Evolutionary conservation across 2,888 invertebrate genomes (phyloP).

Genomic region (Drosophila lutescens): DNA sequence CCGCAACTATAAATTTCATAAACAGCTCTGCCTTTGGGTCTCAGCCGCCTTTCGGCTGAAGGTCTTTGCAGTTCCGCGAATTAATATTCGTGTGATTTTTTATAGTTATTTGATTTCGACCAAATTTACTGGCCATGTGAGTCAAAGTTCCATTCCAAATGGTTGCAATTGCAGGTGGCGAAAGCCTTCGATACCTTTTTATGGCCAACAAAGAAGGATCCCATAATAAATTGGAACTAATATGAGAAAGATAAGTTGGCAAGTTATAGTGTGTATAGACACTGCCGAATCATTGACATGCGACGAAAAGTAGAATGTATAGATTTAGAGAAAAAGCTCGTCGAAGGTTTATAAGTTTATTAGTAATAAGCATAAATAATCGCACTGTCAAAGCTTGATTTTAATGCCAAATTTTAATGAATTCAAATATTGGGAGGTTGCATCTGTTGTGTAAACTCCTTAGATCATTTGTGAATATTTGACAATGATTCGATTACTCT

Average conservation of each 20-base stretch:
- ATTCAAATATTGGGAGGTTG: too few relatives aligned
- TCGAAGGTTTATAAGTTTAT: too few relatives aligned
- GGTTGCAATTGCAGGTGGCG: conserved; percentile 29
- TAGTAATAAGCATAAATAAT: too few relatives aligned
- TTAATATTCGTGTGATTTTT: conserved; percentile 82
- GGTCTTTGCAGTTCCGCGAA: conserved; percentile 81
- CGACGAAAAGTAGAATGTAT: too few relatives aligned
- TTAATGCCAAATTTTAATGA: too few relatives aligned
- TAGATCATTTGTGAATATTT: too few relatives aligned
- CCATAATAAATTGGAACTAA: conserved; percentile 3
- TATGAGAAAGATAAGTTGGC: background rate
- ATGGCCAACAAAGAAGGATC: background rate
- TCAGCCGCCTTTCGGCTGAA: conserved; percentile 42
- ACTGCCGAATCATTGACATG: too few relatives aligned
- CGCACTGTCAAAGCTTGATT: too few relatives aligned
- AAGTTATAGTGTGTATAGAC: too few relatives aligned
- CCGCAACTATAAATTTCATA: conserved; percentile 77
- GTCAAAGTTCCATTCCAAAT: conserved; percentile 51
- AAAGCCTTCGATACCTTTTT: conserved; percentile 1
- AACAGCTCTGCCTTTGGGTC: conserved; percentile 41
- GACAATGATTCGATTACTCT: too few relatives aligned
- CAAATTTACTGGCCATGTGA: conserved; percentile 51
- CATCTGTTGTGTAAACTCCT: too few relatives aligned
- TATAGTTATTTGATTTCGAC: conserved; percentile 79
- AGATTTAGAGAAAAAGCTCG: too few relatives aligned